Percentiles rank a stretch among this genome's conserved stretches.
Evolutionary conservation across 2,797 vertebrate genomes (phyloP).

Genomic region (Ambastaia sidthimunki): DNA sequence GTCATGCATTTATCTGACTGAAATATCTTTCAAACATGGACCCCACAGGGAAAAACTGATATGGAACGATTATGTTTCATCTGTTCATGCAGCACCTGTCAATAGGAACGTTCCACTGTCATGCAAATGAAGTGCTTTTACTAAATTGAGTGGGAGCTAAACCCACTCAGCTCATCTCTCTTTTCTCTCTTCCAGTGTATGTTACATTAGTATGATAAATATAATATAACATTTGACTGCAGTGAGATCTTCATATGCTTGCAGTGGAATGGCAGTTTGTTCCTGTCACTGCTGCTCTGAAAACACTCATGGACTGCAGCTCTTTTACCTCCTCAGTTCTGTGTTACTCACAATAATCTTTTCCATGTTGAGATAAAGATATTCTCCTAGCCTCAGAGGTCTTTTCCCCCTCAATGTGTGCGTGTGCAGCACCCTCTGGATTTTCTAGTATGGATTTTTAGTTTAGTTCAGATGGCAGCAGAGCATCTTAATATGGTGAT

Average conservation of each 20-base stretch:
- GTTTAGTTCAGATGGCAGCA: conserved; percentile 10
- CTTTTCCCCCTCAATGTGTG: neutral
- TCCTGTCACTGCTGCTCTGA: conserved; percentile 1
- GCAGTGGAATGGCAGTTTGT: conserved; percentile 12
- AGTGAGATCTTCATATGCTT: conserved; percentile 10
- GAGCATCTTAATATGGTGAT: conserved; percentile 10
- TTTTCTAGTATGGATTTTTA: conserved; percentile 16
- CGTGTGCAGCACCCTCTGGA: neutral
- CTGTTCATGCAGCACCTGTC: conserved; percentile 59
- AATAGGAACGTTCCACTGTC: conserved; percentile 60
- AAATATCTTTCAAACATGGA: neutral
- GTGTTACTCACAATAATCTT: conserved; percentile 30
- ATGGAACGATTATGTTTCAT: conserved; percentile 31
- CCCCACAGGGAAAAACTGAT: neutral
- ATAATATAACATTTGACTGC: conserved; percentile 41
- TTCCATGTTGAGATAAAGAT: neutral
- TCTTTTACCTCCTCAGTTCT: conserved; percentile 28
- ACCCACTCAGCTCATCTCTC: conserved; percentile 66
- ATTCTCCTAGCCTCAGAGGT: neutral
- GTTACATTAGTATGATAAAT: conserved; percentile 24
- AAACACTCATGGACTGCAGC: neutral
- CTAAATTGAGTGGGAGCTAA: conserved; percentile 67
- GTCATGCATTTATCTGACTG: conserved; percentile 25
- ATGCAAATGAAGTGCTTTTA: conserved; percentile 69
- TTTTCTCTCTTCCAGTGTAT: conserved; percentile 29